Evolutionary conservation across 1,140 invertebrate species (phyloP), one percentile per base, ranked within the genome.

Genomic region (Zaprionus tsacasi): DNA sequence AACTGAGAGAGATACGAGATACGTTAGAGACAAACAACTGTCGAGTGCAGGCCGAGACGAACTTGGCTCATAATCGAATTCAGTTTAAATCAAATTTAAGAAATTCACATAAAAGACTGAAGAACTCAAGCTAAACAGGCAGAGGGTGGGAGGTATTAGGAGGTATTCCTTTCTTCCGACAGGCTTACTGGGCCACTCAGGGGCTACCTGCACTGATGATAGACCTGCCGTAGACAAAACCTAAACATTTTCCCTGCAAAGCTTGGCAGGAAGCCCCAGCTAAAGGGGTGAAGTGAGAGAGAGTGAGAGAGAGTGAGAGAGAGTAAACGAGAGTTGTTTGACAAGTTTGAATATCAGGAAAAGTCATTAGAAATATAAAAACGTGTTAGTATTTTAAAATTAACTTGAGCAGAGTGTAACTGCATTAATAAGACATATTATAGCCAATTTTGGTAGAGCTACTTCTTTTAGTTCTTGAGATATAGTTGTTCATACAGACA

Each of bases 1-100:
- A 55, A 30, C 13, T 30, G 21, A 54, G 52, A 25, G 38, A 43
- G 7, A 15, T 45, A n/a, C 6, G n/a, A 15, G 40, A 35, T 35
- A 7, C 58, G 0, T 67, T 48, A 74, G 66, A 45, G 68, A 36
- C 76, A 60, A 54, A 38, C 58, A 65, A 72, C 81, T 68, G 81
- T 78, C 82, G 81, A 76, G 60, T 70, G 63, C 81, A 83, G 58
- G 57, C 33, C 43, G 54, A 17, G 33, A 58, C 45, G 36, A 50
- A 68, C 21, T 60, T 64, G 67, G 58, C 36, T 86, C 82, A 86
- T 81, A 86, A 86, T 86, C 61, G 72, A 86, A 79, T 82, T 64
- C 45, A 79, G 73, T 70, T 72, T 71, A 85, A 89, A 79, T 89
- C 85, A 64, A 85, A 83, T 89, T 76, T 81, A 45, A 82, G 45